Evolutionary conservation across 2,888 invertebrate genomes (phyloP).

Genomic region (Hofmannophila pseudospretella): DNA sequence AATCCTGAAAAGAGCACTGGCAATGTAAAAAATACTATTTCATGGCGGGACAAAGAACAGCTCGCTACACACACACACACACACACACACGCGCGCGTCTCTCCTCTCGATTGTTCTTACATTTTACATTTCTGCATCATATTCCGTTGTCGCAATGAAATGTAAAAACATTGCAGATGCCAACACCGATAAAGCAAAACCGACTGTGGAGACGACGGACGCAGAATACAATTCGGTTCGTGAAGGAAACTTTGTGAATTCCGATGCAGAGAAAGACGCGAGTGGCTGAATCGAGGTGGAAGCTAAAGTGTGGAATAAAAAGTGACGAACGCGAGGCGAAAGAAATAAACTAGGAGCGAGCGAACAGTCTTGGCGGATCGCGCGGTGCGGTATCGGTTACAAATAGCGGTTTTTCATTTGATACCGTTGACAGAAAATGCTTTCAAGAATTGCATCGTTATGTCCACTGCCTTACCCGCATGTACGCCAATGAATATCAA

Average conservation of each 20-base stretch:
- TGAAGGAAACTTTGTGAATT: slow-evolving; percentile 42
- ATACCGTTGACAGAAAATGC: slow-evolving; percentile 1
- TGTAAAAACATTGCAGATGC: slow-evolving; percentile 66
- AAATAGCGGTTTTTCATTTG: slow-evolving; percentile 4
- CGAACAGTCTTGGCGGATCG: not conserved
- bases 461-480: no score
- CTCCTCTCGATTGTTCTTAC: slow-evolving; percentile 69
- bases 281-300: slow-evolving; percentile 71
- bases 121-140: slow-evolving; percentile 75
- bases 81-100: slow-evolving; percentile 41
- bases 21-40: slow-evolving; percentile 5
- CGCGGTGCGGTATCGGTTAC: slow-evolving; percentile 14
- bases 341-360: slow-evolving; percentile 19
- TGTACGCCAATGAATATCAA: no score
- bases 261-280: slow-evolving; percentile 62
- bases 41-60: slow-evolving; percentile 5
- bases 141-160: slow-evolving; percentile 69
- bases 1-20: slow-evolving; percentile 14
- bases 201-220: slow-evolving; percentile 15
- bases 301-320: slow-evolving; percentile 73
- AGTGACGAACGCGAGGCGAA: slow-evolving; percentile 46
- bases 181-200: slow-evolving; percentile 10
- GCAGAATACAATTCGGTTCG: slow-evolving; percentile 24
- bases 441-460: slow-evolving; percentile 1
- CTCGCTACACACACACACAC: no score